Percentiles rank a stretch among this genome's conserved stretches.
These are phyloP conservation scores for Osedax fenrisi DNA, from an alignment of 2,888 invertebrate genomes.

Conservation along the genomic window DNA sequence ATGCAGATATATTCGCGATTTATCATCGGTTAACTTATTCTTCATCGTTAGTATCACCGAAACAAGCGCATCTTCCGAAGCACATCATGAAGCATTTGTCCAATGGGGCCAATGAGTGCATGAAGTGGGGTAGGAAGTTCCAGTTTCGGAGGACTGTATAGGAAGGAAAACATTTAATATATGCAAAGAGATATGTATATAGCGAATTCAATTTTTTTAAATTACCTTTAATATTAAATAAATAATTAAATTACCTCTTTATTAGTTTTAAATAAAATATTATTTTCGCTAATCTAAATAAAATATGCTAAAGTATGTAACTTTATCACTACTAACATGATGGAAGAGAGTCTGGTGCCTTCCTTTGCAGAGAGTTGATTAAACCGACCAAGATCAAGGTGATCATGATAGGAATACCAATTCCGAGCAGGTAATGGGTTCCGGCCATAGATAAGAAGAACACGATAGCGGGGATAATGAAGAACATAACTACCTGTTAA, in stretches of 20 bases:
- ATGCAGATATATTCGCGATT: too few species aligned
- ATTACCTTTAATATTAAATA: too few species aligned
- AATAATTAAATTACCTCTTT: too few species aligned
- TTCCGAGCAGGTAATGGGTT: constrained; percentile 36
- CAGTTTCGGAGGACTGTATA: constrained; percentile 37
- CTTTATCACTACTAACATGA: background rate
- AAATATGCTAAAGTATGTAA: too few species aligned
- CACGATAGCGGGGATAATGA: constrained; percentile 37
- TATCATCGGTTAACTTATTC: too few species aligned
- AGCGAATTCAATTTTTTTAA: too few species aligned
- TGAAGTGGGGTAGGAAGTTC: constrained; percentile 40
- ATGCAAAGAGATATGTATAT: too few species aligned
- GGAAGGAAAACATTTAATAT: background rate
- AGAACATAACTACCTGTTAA: constrained; percentile 39
- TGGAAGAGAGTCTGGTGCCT: background rate
- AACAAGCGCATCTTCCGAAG: constrained; percentile 2
- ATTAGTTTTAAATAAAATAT: too few species aligned
- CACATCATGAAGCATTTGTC: constrained; percentile 23
- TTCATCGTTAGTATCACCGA: background rate
- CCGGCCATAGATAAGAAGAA: constrained; percentile 39
- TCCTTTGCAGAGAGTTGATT: constrained; percentile 29
- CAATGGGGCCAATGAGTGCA: constrained; percentile 38
- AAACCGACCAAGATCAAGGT: constrained; percentile 36
- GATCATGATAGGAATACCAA: constrained; percentile 36
- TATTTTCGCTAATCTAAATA: too few species aligned